Conservation (phyloP, 2,797 vertebrate genomes). For the Cossypha heuglini region DNA sequence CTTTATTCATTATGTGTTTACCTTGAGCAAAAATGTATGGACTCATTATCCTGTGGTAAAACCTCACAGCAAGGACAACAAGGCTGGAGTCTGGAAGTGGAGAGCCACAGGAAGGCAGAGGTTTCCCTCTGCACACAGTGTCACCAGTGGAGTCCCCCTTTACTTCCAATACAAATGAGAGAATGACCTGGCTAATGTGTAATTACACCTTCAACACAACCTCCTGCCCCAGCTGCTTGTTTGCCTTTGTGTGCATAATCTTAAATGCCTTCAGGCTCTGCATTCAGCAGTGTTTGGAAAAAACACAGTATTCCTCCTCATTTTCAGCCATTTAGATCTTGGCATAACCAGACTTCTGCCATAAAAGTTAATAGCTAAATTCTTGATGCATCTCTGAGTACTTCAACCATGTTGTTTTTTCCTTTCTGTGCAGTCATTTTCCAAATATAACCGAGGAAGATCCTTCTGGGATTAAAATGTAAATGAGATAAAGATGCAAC, state of each 20-base stretch:
- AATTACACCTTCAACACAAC: background rate
- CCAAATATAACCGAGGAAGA: conserved; percentile 1
- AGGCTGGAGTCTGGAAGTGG: background rate
- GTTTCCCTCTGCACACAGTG: background rate
- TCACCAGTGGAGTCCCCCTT: background rate
- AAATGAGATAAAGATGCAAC: conserved; percentile 40
- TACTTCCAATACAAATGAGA: background rate
- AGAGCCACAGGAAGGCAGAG: background rate
- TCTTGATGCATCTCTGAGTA: background rate
- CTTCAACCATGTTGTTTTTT: conserved; percentile 5
- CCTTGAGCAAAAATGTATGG: background rate
- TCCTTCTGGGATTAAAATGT: conserved; percentile 50
- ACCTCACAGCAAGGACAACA: background rate
- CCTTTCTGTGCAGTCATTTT: background rate
- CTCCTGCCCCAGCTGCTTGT: background rate
- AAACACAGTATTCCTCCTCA: background rate
- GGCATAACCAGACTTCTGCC: background rate
- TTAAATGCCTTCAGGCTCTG: background rate
- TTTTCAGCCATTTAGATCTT: background rate
- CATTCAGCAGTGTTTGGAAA: background rate
- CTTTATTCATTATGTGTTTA: background rate
- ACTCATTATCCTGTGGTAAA: background rate
- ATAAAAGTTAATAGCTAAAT: background rate
- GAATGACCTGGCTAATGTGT: background rate
- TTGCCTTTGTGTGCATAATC: background rate